These are phyloP conservation scores for Brotogeris chrysoptera DNA, from an alignment of 2,797 vertebrate species.

Conservation along the genomic window DNA sequence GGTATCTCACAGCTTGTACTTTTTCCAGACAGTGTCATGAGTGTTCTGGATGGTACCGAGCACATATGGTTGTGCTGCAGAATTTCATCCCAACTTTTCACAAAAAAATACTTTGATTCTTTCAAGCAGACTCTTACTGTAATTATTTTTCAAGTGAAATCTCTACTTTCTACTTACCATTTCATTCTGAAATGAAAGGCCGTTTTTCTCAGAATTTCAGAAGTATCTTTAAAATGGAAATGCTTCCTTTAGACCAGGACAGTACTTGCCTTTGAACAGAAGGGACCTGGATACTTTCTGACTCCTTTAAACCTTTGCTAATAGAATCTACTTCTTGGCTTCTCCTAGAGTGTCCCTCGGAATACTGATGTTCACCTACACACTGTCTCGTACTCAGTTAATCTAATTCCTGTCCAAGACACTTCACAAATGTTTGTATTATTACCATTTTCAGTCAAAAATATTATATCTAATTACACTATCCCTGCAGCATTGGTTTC, in stretches of 20 bases:
- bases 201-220: not conserved
- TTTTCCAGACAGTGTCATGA: not conserved
- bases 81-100: not conserved
- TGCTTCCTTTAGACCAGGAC: not conserved
- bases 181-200: not conserved
- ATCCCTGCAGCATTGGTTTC: not conserved
- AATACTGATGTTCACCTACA: not conserved
- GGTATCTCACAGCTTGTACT: not conserved
- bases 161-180: not conserved
- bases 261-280: not conserved
- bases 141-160: not conserved
- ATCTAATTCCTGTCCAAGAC: not conserved
- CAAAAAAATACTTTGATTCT: not conserved
- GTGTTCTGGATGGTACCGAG: not conserved
- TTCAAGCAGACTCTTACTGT: not conserved
- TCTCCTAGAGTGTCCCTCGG: not conserved
- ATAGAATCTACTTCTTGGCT: not conserved
- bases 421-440: not conserved
- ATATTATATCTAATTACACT: not conserved
- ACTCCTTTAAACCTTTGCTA: not conserved
- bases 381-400: not conserved
- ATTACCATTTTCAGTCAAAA: conserved; percentile 14
- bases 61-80: not conserved
- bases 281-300: not conserved
- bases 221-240: not conserved